Percentiles rank a stretch among this genome's conserved stretches.
Evolutionary conservation across 2,888 invertebrate species (phyloP).

Genomic region (Cosmia pyralina): DNA sequence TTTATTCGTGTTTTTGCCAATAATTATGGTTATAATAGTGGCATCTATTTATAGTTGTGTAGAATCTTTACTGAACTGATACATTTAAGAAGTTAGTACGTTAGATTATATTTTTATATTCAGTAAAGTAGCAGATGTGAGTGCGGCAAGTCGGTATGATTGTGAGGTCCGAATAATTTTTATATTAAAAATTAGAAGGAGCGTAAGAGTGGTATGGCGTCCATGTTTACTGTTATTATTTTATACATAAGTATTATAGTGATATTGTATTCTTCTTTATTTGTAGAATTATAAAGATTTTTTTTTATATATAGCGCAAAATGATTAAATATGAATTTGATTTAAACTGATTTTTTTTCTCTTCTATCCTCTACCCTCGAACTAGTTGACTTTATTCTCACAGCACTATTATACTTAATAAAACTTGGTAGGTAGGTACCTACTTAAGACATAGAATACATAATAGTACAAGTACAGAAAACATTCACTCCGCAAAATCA

Average conservation of each 20-base stretch:
- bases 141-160: conserved; percentile 68
- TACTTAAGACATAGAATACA: not conserved
- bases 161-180: conserved; percentile 86
- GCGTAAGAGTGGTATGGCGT: conserved; percentile 84
- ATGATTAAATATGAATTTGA: conserved; percentile 86
- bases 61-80: conserved; percentile 86
- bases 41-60: conserved; percentile 73
- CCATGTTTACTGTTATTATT: conserved; percentile 83
- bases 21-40: conserved; percentile 61
- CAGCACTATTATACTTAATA: not conserved
- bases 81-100: conserved; percentile 77
- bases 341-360: conserved; percentile 59
- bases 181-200: conserved; percentile 89
- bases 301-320: conserved; percentile 84
- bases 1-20: conserved; percentile 72
- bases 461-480: too few species aligned
- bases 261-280: conserved; percentile 86
- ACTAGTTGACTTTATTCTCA: not conserved
- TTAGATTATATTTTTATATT: conserved; percentile 81
- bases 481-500: too few species aligned
- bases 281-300: conserved; percentile 86
- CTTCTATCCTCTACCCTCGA: not conserved
- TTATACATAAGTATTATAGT: conserved; percentile 87
- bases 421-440: not conserved
- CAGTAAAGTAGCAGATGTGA: conserved; percentile 73